Percentiles rank a stretch among this genome's conserved stretches.
Conservation (phyloP, 2,113 vertebrate species). For the Protobothrops flavoviridis region DNA sequence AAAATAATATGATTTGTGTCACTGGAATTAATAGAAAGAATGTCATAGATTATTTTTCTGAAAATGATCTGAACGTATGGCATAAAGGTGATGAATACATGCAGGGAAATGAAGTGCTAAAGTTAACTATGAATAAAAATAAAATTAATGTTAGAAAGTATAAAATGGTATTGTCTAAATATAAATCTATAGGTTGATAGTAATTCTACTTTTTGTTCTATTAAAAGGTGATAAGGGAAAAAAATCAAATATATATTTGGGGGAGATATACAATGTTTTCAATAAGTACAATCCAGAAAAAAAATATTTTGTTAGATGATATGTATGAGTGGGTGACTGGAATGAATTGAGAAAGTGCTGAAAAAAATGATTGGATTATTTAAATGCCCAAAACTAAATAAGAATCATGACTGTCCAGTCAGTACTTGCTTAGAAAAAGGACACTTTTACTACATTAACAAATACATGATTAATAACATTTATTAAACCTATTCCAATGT, state of each 20-base stretch:
- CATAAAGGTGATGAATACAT: not conserved
- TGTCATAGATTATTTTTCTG: not conserved
- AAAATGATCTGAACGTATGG: not conserved
- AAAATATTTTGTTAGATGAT: not conserved
- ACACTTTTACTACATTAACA: not conserved
- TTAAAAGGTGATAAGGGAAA: not conserved
- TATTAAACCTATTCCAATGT: not conserved
- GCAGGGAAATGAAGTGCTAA: not conserved
- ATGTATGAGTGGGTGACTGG: not conserved
- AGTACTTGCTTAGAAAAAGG: not conserved
- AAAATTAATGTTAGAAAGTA: not conserved
- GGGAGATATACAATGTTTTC: not conserved
- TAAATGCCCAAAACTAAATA: not conserved
- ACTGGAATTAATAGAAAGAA: not conserved
- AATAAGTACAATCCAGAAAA: not conserved
- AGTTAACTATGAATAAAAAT: not conserved
- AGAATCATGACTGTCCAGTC: not conserved
- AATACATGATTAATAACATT: not conserved
- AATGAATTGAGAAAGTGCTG: not conserved
- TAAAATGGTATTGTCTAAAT: not conserved
- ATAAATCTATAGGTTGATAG: not conserved
- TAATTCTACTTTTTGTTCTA: not conserved
- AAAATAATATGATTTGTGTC: not conserved
- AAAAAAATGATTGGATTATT: not conserved
- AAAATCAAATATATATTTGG: not conserved